phyloP scores from a whole-genome alignment of 2,113 vertebrate genomes.

The Eretmochelys imbricata region DNA sequence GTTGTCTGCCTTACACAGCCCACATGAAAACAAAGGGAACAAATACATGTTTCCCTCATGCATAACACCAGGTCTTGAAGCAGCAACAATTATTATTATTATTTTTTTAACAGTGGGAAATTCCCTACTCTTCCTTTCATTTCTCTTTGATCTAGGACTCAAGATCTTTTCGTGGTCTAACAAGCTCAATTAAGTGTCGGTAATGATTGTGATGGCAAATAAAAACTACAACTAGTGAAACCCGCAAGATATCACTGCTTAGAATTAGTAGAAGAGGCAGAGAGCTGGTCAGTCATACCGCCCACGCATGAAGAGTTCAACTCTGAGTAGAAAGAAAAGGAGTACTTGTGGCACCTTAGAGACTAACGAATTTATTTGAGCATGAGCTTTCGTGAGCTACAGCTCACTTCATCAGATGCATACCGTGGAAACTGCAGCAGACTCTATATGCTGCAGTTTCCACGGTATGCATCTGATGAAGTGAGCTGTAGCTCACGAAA shows the following conservation, averaged over 20 bases:
- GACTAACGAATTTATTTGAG: no score
- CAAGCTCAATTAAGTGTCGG: not conserved
- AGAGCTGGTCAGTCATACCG: accelerated
- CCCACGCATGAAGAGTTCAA: not conserved
- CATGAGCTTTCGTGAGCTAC: no score
- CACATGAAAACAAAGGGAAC: not conserved
- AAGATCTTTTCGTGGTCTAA: not conserved
- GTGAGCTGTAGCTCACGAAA: no score
- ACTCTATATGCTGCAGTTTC: no score
- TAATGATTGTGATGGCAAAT: not conserved
- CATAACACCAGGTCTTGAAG: not conserved
- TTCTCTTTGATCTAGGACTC: not conserved
- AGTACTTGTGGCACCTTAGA: no score
- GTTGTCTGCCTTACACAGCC: not conserved
- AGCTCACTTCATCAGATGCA: no score
- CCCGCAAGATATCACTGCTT: not conserved
- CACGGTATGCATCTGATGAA: no score
- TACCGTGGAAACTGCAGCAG: no score
- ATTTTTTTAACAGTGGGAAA: not conserved
- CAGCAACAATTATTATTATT: not conserved
- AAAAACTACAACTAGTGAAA: not conserved
- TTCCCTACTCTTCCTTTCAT: not conserved
- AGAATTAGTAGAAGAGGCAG: not conserved
- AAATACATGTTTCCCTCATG: not conserved
- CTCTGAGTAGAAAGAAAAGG: not conserved